These are phyloP conservation scores for Melanophora roralis DNA, from an alignment of 2,888 invertebrate genomes.

Conservation along the genomic window DNA sequence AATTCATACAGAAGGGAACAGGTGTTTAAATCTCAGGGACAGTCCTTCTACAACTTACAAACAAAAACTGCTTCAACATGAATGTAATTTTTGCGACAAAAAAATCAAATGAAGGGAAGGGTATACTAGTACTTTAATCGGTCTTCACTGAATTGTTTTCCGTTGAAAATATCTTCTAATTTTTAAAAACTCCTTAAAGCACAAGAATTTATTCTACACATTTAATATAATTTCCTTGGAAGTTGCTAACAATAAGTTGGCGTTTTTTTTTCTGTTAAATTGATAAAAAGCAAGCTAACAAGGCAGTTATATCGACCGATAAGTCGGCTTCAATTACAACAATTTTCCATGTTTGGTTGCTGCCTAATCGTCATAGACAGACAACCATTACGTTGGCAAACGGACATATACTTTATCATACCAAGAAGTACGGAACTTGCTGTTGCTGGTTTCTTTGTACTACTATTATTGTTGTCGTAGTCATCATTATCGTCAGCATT, in stretches of 20 bases:
- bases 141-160: no score
- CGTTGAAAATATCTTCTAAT: no score
- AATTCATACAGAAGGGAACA: no score
- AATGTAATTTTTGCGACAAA: no score
- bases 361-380: slow-evolving; percentile 64
- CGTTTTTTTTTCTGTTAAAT: slow-evolving; percentile 57
- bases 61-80: no score
- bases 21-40: no score
- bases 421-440: not conserved
- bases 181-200: slow-evolving; percentile 19
- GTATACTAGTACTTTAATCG: no score
- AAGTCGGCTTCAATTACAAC: slow-evolving; percentile 67
- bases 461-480: not conserved
- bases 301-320: slow-evolving; percentile 63
- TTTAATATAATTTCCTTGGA: slow-evolving; percentile 50
- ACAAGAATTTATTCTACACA: slow-evolving; percentile 55
- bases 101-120: no score
- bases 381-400: slow-evolving; percentile 50
- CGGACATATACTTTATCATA: slow-evolving; percentile 47
- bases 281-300: slow-evolving; percentile 53
- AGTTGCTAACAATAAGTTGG: slow-evolving; percentile 59
- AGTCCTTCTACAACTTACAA: no score
- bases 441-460: not conserved
- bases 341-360: slow-evolving; percentile 67
- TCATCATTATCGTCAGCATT: slow-evolving; percentile 32